A percentile compares a stretch with the other conserved stretches of the same genome.
phyloP scores from a whole-genome alignment of 1,140 invertebrate genomes.

The Doryteuthis pealeii region DNA sequence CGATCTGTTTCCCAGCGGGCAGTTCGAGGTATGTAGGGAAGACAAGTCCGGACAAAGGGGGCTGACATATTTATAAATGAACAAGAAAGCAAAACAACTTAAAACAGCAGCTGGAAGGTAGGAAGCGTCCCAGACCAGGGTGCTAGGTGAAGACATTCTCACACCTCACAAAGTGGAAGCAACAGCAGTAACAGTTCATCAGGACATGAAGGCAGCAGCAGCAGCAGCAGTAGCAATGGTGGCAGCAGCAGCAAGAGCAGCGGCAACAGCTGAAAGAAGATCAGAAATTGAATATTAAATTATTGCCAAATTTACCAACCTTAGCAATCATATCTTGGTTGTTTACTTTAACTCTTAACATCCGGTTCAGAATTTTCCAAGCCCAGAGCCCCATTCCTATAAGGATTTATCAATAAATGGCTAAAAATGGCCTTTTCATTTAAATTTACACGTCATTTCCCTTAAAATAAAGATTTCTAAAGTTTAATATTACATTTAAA shows the following conservation, averaged over 20 bases:
- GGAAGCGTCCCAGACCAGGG: constrained; percentile 30
- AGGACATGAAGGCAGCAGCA: neutral
- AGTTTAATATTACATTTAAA: no score
- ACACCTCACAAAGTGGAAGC: neutral
- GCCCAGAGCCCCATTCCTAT: no score
- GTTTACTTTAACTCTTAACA: no score
- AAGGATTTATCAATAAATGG: no score
- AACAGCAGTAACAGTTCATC: neutral
- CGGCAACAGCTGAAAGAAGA: neutral
- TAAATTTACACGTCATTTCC: no score
- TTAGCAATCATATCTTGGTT: no score
- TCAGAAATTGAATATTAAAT: no score
- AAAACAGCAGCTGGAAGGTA: constrained; percentile 40
- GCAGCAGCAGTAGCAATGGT: neutral
- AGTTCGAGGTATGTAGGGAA: constrained; percentile 34
- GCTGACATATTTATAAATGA: constrained; percentile 40
- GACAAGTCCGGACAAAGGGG: constrained; percentile 34
- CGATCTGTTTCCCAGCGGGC: constrained; percentile 36
- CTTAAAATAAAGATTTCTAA: no score
- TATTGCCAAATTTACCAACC: no score
- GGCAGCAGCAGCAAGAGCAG: neutral
- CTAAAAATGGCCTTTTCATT: no score
- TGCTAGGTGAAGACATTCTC: constrained; percentile 3
- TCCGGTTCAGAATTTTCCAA: no score
- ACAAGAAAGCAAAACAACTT: constrained; percentile 38